A percentile compares a stretch with the other conserved stretches of the same genome.
These are phyloP conservation scores for Poeciliopsis retropinna DNA, from an alignment of 2,113 vertebrate species.

Conservation along the genomic window DNA sequence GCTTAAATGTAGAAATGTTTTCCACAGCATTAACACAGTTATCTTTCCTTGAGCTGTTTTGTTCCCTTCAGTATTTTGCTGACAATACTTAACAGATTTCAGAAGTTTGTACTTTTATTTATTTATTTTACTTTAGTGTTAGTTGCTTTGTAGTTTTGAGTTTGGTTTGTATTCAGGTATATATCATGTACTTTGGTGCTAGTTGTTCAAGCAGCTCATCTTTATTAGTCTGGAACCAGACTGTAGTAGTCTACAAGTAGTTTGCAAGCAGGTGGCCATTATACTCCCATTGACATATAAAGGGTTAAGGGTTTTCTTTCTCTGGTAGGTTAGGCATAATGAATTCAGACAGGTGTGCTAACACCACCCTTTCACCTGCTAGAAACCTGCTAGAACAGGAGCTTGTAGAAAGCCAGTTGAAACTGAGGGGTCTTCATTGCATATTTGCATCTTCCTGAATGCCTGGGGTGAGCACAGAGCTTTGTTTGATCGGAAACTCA, in stretches of 20 bases:
- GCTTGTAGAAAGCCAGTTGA: constrained; percentile 32
- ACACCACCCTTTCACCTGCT: constrained; percentile 63
- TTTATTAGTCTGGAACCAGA: not conserved
- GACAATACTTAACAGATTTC: constrained; percentile 16
- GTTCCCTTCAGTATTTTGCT: constrained; percentile 3
- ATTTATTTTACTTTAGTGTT: not conserved
- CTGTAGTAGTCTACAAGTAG: too few relatives aligned
- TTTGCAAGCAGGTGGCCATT: constrained; percentile 22
- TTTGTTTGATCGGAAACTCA: constrained; percentile 38
- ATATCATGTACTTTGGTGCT: not conserved
- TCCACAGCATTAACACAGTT: constrained; percentile 2
- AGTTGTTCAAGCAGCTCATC: not conserved
- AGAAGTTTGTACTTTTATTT: not conserved
- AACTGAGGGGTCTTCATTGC: constrained; percentile 44
- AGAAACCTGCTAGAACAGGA: constrained; percentile 57
- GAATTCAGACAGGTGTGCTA: constrained; percentile 63
- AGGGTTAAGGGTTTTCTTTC: constrained; percentile 45
- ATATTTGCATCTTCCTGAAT: constrained; percentile 47
- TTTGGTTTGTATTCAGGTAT: not conserved
- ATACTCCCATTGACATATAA: constrained; percentile 44
- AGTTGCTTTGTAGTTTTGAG: not conserved
- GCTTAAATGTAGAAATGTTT: constrained; percentile 26
- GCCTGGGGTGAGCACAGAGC: constrained; percentile 38
- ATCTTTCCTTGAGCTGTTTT: constrained; percentile 1
- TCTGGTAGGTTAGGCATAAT: constrained; percentile 50